Percentiles rank a stretch among this genome's conserved stretches.
phyloP scores from a whole-genome alignment of 2,797 vertebrate genomes.

The Bradypus variegatus region DNA sequence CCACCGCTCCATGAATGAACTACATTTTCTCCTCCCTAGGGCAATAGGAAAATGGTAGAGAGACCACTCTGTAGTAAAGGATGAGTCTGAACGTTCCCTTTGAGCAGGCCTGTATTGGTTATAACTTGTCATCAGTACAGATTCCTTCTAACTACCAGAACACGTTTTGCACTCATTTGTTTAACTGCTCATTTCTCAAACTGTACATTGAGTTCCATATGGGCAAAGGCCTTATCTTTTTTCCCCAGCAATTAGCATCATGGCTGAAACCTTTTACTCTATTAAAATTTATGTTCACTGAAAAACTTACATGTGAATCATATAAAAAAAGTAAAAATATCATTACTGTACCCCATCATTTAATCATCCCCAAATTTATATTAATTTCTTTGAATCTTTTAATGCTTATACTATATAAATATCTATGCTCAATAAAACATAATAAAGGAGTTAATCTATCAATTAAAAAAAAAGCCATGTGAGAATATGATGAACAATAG shows the following conservation, averaged over 20 bases:
- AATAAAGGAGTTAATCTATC: neutral
- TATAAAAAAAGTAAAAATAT: neutral
- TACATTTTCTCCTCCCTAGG: neutral
- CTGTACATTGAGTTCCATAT: neutral
- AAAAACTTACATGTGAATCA: neutral
- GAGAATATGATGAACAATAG: neutral
- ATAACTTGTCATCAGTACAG: neutral
- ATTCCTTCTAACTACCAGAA: neutral
- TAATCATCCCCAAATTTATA: neutral
- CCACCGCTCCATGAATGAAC: neutral
- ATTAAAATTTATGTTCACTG: neutral
- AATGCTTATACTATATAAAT: neutral
- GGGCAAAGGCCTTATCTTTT: neutral
- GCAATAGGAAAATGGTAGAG: neutral
- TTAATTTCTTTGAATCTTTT: neutral
- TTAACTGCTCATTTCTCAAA: neutral
- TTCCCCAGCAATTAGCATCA: neutral
- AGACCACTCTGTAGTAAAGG: neutral
- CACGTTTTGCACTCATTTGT: neutral
- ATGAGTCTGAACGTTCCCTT: neutral
- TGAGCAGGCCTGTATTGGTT: neutral
- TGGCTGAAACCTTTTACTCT: neutral
- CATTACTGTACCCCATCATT: neutral
- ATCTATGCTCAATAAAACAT: neutral
- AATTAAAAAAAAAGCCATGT: neutral